Percentiles rank a stretch among this genome's conserved stretches.
phyloP scores from a whole-genome alignment of 2,888 invertebrate species.

The Nemotelus nigrinus region DNA sequence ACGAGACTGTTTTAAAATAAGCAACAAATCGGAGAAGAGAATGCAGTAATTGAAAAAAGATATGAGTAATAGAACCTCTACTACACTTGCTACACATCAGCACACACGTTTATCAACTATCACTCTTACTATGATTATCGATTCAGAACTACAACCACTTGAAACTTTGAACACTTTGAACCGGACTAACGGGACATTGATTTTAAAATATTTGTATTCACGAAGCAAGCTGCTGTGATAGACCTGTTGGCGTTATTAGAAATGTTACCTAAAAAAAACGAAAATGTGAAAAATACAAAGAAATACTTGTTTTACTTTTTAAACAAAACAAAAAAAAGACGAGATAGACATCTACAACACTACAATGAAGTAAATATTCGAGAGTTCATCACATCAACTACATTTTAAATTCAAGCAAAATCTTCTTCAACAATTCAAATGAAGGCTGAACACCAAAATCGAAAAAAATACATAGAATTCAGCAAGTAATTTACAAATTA shows the following conservation, averaged over 20 bases:
- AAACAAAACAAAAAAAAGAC: conserved; percentile 26
- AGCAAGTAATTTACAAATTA: background rate
- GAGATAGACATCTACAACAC: background rate
- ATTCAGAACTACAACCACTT: conserved; percentile 29
- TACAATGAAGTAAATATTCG: conserved; percentile 12
- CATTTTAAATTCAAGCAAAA: conserved; percentile 15
- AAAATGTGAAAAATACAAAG: conserved; percentile 38
- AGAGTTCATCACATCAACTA: conserved; percentile 1
- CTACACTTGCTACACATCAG: background rate
- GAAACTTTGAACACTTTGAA: conserved; percentile 2
- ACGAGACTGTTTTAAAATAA: background rate
- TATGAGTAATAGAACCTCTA: background rate
- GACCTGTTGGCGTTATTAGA: conserved; percentile 49
- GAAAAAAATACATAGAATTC: background rate
- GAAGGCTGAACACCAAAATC: background rate
- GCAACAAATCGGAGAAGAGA: background rate
- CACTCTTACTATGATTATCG: conserved; percentile 25
- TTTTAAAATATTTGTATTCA: conserved; percentile 49
- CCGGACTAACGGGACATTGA: conserved; percentile 36
- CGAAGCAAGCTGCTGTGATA: conserved; percentile 55
- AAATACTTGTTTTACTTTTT: conserved; percentile 34
- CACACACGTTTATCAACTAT: background rate
- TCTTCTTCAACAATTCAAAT: conserved; percentile 12
- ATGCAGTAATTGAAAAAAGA: background rate
- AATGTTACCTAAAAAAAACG: conserved; percentile 46